These are phyloP conservation scores for Oriolus oriolus DNA, from an alignment of 2,113 vertebrate genomes.

Conservation along the genomic window DNA sequence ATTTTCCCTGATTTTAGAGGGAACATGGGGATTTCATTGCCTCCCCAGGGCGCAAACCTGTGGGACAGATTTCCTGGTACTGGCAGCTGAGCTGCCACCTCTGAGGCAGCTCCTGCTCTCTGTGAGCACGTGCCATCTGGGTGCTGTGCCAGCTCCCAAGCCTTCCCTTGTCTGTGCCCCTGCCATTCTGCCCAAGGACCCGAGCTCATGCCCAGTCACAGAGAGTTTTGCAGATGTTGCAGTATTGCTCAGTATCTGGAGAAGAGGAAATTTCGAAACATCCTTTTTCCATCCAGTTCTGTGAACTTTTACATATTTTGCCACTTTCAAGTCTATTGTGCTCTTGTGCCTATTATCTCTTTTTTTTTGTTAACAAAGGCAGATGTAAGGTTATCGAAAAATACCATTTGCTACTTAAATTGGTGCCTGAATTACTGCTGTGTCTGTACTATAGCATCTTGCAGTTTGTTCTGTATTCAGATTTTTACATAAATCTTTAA, in stretches of 20 bases:
- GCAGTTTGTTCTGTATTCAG: not conserved
- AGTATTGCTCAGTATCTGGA: not conserved
- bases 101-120: not conserved
- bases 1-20: not conserved
- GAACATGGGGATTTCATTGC: fast-evolving
- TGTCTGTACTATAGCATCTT: not conserved
- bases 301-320: not conserved
- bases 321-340: not conserved
- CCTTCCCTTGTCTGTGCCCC: fast-evolving
- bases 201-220: fast-evolving
- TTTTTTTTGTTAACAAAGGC: not conserved
- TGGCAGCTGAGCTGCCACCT: not conserved
- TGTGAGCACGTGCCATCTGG: not conserved
- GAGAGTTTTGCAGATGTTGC: not conserved
- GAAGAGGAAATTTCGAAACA: not conserved
- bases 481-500: not conserved
- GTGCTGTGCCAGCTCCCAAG: not conserved
- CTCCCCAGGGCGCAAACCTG: fast-evolving
- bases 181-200: not conserved
- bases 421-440: not conserved
- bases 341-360: not conserved
- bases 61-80: not conserved
- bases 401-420: not conserved
- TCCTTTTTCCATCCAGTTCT: not conserved
- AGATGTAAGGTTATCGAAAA: not conserved